These are phyloP conservation scores for Botia almorhae DNA, from an alignment of 2,797 vertebrate species.

Conservation along the genomic window DNA sequence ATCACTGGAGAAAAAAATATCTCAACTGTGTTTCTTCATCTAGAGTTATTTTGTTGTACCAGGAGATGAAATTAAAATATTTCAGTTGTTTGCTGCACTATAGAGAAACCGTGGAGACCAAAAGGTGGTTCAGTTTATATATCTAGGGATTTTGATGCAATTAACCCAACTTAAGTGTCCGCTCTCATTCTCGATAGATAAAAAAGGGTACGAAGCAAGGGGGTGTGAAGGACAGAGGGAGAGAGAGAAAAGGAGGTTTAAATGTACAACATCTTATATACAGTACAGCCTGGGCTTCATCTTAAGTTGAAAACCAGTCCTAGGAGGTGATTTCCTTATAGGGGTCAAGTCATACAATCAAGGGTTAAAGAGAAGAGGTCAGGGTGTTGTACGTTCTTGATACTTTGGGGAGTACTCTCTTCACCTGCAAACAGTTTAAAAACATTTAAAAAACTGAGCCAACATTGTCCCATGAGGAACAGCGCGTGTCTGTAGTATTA, in stretches of 20 bases:
- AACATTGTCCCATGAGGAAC: constrained; percentile 87
- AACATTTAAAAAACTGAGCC: constrained; percentile 93
- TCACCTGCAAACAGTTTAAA: constrained; percentile 91
- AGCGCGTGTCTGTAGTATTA: constrained; percentile 90
- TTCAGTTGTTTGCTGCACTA: constrained; percentile 76
- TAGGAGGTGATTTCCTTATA: constrained; percentile 96
- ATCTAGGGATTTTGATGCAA: constrained; percentile 73
- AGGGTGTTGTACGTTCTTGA: constrained; percentile 99
- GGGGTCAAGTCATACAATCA: constrained; percentile 97
- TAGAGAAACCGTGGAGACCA: constrained; percentile 74
- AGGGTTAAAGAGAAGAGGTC: constrained; percentile 98
- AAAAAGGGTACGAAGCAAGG: constrained; percentile 79
- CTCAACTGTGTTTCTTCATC: constrained; percentile 98
- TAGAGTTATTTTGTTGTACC: constrained; percentile 83
- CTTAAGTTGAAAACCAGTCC: constrained; percentile 99
- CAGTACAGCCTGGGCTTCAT: constrained; percentile 95
- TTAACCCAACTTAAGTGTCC: constrained; percentile 82
- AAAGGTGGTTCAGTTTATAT: constrained; percentile 73
- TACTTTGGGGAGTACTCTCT: constrained; percentile 99
- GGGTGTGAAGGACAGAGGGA: constrained; percentile 83
- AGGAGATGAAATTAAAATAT: constrained; percentile 77
- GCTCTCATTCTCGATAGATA: constrained; percentile 78
- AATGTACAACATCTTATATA: constrained; percentile 99
- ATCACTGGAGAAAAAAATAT: constrained; percentile 93
- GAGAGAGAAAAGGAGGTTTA: constrained; percentile 83